Base-by-base conservation (phyloP, 2,797 vertebrate species). In the Rhyacichthys aspro region DNA sequence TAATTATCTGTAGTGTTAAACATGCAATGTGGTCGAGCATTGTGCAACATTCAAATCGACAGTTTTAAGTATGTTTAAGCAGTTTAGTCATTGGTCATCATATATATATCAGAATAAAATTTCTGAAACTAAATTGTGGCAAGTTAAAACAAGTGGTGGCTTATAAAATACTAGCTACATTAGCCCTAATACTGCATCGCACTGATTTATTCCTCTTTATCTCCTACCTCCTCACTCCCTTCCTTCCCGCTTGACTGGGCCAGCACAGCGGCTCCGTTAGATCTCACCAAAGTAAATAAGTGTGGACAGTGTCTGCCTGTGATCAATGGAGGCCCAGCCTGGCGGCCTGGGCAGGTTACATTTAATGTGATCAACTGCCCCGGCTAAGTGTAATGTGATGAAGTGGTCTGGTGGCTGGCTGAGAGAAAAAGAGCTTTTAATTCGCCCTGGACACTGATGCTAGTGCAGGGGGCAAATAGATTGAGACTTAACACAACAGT, bases 341-440 rank as follows among this genome's bases (percentile, higher is more conserved):
- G 50, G 55, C 41, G 4, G 44, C 44, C 55, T 45, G 61, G 59
- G 64, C 74, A 66, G 68, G 70, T 72, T 66, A 72, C 78, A 82
- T 84, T 74, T 89, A 89, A 89, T 86, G 85, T 86, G 78, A 89
- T 89, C 80, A 85, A 76, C 68, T 68, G 67, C 72, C 72, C 56
- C 47, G 48, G 61, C 58, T 79, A 60, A 67, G 70, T 44, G 55
- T 60, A 65, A 67, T 75, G 71, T 77, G 71, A 81, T 81, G 65
- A 79, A 77, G 59, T 75, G 55, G 64, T 70, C 73, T 74, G 55
- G 52, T 49, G 54, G 46, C 61, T 38, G 37, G 54, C 46, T 71
- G 68, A 68, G 58, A 52, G 63, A 56, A 67, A 56, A 67, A 17
- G 43, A 60, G 59, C 59, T 81, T 74, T 72, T 72, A 76, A 82